phyloP scores from a whole-genome alignment of 2,113 vertebrate genomes.

The Eulacestoma nigropectus region DNA sequence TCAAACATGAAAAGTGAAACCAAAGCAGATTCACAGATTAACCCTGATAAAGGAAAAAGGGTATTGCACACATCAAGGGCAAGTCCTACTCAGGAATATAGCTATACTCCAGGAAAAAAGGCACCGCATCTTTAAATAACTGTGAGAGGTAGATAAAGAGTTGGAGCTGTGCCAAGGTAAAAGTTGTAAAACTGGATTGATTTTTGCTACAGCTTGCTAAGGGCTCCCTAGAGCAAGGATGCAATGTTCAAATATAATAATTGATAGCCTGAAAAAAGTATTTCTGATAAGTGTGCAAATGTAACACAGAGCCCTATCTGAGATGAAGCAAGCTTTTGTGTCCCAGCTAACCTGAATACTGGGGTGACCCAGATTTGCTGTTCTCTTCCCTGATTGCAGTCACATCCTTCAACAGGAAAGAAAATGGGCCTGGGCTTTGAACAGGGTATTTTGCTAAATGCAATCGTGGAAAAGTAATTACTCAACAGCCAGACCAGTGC shows the following conservation, averaged over 20 bases:
- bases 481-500: constrained; percentile 74
- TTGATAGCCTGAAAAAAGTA: constrained; percentile 76
- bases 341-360: constrained; percentile 30
- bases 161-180: constrained; percentile 70
- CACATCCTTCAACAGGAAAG: constrained; percentile 58
- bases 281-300: constrained; percentile 64
- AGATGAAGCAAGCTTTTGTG: constrained; percentile 68
- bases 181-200: constrained; percentile 80
- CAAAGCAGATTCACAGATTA: background rate
- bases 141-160: constrained; percentile 57
- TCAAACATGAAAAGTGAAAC: background rate
- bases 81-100: constrained; percentile 13
- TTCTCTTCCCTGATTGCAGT: constrained; percentile 72
- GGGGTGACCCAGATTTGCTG: constrained; percentile 67
- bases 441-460: constrained; percentile 87
- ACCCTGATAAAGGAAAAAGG: background rate
- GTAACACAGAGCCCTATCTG: constrained; percentile 13
- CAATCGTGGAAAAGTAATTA: constrained; percentile 87
- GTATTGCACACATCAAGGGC: constrained; percentile 41
- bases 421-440: constrained; percentile 79
- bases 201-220: constrained; percentile 77
- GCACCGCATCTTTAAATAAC: constrained; percentile 67
- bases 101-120: constrained; percentile 46
- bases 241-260: constrained; percentile 75
- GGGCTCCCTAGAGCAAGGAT: constrained; percentile 72